Conservation (phyloP, 2,797 vertebrate genomes). For the Buceros bicornis region DNA sequence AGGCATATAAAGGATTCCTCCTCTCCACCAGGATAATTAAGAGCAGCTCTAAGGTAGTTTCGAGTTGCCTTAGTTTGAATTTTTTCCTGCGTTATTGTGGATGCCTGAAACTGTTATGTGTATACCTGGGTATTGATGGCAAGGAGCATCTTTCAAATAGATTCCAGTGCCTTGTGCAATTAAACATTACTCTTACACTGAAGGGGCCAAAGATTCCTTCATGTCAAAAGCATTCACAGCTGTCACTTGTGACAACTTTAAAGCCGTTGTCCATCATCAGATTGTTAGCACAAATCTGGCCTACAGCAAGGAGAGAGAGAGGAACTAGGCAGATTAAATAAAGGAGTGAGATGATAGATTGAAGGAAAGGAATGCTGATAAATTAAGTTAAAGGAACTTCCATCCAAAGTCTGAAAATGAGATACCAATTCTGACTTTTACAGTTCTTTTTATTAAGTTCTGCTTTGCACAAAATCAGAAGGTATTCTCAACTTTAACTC, state of each 20-base stretch:
- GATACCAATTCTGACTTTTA: not conserved
- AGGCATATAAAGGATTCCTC: not conserved
- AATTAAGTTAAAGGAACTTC: not conserved
- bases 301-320: not conserved
- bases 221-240: not conserved
- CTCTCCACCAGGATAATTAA: not conserved
- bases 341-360: not conserved
- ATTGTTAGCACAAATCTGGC: not conserved
- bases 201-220: not conserved
- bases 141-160: not conserved
- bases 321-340: not conserved
- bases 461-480: not conserved
- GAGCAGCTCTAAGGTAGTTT: not conserved
- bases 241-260: not conserved
- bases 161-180: not conserved
- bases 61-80: not conserved
- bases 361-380: not conserved
- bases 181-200: not conserved
- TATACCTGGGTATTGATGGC: not conserved
- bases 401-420: not conserved
- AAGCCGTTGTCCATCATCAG: not conserved
- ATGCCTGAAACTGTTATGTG: not conserved
- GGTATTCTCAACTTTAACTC: not conserved
- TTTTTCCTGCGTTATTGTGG: not conserved
- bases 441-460: not conserved